phyloP scores from a whole-genome alignment of 2,113 vertebrate genomes.

The Sula dactylatra region DNA sequence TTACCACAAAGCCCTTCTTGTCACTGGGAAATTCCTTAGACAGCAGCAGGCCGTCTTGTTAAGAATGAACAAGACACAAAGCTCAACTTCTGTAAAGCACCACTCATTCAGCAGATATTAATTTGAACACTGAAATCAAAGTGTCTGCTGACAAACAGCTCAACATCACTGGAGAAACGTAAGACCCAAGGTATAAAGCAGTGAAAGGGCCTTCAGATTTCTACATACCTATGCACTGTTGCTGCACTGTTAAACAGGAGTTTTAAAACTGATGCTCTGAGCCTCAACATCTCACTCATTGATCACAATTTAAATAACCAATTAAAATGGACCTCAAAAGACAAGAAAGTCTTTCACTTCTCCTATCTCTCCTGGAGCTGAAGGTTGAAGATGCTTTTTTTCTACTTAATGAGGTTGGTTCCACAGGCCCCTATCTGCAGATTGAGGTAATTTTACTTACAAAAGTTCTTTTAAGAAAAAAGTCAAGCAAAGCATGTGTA shows the following conservation, averaged over 20 bases:
- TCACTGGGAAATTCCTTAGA: slow-evolving; percentile 70
- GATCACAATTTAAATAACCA: not conserved
- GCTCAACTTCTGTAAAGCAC: slow-evolving; percentile 58
- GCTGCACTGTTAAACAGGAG: not conserved
- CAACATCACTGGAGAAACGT: slow-evolving; percentile 23
- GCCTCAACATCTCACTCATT: not conserved
- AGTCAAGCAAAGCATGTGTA: not conserved
- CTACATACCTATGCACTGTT: not conserved
- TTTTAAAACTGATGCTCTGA: not conserved
- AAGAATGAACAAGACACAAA: slow-evolving; percentile 70
- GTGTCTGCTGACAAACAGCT: slow-evolving; percentile 56
- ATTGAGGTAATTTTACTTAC: not conserved
- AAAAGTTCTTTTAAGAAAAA: not conserved
- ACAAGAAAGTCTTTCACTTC: slow-evolving; percentile 18
- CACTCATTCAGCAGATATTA: slow-evolving; percentile 79
- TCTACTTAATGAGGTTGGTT: not conserved
- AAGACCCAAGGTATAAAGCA: slow-evolving; percentile 5
- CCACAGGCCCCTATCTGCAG: not conserved
- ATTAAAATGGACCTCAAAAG: slow-evolving; percentile 37
- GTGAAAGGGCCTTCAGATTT: slow-evolving; percentile 5
- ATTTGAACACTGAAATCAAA: slow-evolving; percentile 70
- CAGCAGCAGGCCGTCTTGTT: slow-evolving; percentile 60
- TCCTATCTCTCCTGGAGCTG: not conserved
- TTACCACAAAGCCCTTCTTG: slow-evolving; percentile 72
- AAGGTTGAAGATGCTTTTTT: not conserved